A percentile compares a stretch with the other conserved stretches of the same genome.
Conservation (phyloP, 2,113 vertebrate genomes). For the Vireo altiloquus region DNA sequence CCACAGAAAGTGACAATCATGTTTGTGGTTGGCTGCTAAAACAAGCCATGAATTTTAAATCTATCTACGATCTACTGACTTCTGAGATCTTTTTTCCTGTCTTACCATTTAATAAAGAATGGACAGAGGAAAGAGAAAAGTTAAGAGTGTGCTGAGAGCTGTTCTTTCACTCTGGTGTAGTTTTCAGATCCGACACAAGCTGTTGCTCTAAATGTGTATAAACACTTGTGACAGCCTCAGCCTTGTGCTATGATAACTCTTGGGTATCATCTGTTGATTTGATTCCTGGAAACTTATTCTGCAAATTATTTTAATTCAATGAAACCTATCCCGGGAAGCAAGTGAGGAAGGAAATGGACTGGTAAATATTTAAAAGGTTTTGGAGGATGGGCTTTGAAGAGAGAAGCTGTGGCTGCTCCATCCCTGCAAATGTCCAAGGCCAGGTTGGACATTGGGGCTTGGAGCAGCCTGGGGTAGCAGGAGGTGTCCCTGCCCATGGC, state of each 20-base stretch:
- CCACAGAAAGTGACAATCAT: background rate
- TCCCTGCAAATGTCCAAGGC: background rate
- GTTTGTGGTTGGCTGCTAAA: background rate
- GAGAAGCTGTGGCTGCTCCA: background rate
- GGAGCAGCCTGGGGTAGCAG: accelerated
- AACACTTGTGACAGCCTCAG: background rate
- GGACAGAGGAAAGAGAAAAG: background rate
- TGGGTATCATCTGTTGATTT: background rate
- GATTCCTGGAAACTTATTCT: background rate
- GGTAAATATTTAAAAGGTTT: background rate
- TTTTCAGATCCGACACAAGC: background rate
- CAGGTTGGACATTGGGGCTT: accelerated
- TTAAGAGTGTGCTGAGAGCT: background rate
- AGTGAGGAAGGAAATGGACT: background rate
- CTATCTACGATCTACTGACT: background rate
- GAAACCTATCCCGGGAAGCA: background rate
- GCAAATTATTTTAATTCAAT: background rate
- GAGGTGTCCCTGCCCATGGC: background rate
- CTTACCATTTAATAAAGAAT: background rate
- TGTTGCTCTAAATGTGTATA: background rate
- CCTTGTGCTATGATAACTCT: background rate
- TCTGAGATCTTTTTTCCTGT: background rate
- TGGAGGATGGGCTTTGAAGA: background rate
- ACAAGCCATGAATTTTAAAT: background rate
- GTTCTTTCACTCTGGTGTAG: background rate